Evolutionary conservation across 2,888 invertebrate species (phyloP).

Genomic region (Sphinx pinastri): DNA sequence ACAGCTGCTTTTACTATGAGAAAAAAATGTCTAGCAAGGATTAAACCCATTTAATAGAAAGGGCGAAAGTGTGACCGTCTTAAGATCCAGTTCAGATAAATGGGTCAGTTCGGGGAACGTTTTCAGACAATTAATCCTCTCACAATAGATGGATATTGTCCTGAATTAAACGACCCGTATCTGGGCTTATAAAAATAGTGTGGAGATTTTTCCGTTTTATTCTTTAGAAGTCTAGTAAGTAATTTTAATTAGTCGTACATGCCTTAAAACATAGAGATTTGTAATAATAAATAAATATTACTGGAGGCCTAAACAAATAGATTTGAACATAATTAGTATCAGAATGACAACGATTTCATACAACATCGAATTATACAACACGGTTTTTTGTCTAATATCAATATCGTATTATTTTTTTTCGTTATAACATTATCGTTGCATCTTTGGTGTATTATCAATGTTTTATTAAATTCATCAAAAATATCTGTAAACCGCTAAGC

Average conservation of each 20-base stretch:
- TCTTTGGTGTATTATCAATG: no score
- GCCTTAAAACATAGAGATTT: not conserved
- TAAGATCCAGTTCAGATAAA: conserved; percentile 33
- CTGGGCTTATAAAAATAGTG: conserved; percentile 1
- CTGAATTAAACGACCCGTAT: conserved; percentile 27
- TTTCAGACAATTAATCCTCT: conserved; percentile 44
- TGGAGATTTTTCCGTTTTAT: not conserved
- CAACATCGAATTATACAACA: no score
- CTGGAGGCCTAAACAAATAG: no score
- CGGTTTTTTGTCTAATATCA: no score
- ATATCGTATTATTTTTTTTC: no score
- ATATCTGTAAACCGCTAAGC: not conserved
- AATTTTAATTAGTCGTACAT: not conserved
- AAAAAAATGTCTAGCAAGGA: conserved; percentile 49
- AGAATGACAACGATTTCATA: no score
- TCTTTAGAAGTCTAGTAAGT: not conserved
- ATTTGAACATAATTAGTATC: no score
- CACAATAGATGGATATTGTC: conserved; percentile 31
- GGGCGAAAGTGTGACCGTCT: conserved; percentile 41
- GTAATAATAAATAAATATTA: no score
- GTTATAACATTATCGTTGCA: no score
- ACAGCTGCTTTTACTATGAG: conserved; percentile 61
- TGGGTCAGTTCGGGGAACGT: conserved; percentile 42
- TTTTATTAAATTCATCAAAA: no score
- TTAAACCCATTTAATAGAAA: conserved; percentile 47